Evolutionary conservation across 2,888 invertebrate genomes (phyloP).

Genomic region (Gisinianus flammeolus): DNA sequence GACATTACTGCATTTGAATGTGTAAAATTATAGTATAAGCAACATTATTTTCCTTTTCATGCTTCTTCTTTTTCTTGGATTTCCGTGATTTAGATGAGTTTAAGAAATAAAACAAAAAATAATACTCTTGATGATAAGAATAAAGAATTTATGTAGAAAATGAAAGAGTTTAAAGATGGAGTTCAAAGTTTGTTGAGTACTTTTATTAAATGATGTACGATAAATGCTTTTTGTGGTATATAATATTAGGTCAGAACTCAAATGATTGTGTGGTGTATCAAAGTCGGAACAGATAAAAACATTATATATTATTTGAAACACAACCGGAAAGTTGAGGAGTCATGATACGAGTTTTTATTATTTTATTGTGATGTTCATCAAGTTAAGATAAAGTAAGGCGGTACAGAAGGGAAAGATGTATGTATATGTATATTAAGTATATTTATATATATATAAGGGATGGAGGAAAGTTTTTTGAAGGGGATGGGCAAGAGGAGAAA

Average conservation of each 20-base stretch:
- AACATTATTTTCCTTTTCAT: neutral
- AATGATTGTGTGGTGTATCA: neutral
- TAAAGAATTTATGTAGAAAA: neutral
- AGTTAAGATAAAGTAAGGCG: conserved; percentile 19
- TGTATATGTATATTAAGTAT: neutral
- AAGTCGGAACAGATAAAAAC: neutral
- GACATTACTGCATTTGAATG: neutral
- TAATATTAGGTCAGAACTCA: too few relatives aligned
- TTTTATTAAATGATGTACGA: too few relatives aligned
- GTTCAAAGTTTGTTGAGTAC: neutral
- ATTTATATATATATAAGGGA: neutral
- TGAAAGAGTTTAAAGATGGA: neutral
- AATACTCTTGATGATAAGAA: neutral
- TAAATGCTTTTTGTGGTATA: too few relatives aligned
- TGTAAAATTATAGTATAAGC: neutral
- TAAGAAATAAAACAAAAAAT: neutral
- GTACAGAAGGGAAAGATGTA: neutral
- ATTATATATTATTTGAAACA: conserved; percentile 31
- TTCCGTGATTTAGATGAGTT: neutral
- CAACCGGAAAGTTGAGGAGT: conserved; percentile 44
- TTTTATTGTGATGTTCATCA: conserved; percentile 24
- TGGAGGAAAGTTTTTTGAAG: conserved; percentile 29
- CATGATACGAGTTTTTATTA: conserved; percentile 7
- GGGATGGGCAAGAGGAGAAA: conserved; percentile 45
- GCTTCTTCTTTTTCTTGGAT: neutral